Conservation (phyloP, 2,888 invertebrate species). For the Silvanus unidentatus region DNA sequence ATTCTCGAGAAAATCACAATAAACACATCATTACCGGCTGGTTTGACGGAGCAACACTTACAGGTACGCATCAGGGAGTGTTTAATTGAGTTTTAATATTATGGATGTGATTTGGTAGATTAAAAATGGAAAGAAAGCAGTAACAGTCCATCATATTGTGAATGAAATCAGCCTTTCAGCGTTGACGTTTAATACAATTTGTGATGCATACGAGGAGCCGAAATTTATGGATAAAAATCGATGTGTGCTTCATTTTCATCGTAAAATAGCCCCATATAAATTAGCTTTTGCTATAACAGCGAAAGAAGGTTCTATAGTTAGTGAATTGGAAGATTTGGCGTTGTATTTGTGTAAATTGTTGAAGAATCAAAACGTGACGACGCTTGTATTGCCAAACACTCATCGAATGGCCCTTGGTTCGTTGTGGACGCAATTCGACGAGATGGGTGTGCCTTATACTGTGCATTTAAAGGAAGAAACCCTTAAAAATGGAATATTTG, state of each 20-base stretch:
- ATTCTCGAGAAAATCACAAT: slow-evolving; percentile 58
- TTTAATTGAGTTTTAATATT: neutral
- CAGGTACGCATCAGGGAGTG: slow-evolving; percentile 21
- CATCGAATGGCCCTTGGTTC: slow-evolving; percentile 40
- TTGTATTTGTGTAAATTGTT: slow-evolving; percentile 53
- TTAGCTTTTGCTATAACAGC: slow-evolving; percentile 56
- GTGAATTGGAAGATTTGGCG: slow-evolving; percentile 52
- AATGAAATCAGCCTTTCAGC: slow-evolving; percentile 50
- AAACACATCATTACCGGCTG: slow-evolving; percentile 26
- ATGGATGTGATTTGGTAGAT: slow-evolving; percentile 33
- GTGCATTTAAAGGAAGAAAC: slow-evolving; percentile 63
- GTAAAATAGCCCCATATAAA: slow-evolving; percentile 72
- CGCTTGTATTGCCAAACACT: slow-evolving; percentile 38
- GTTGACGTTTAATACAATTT: slow-evolving; percentile 52
- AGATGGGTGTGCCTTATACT: slow-evolving; percentile 67
- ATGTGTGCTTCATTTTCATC: slow-evolving; percentile 62
- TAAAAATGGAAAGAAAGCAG: slow-evolving; percentile 40
- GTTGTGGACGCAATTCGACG: slow-evolving; percentile 51
- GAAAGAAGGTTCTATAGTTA: slow-evolving; percentile 8
- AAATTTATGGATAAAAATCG: slow-evolving; percentile 47
- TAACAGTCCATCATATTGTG: slow-evolving; percentile 42
- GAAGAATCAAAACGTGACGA: slow-evolving; percentile 44
- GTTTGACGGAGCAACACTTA: slow-evolving; percentile 25
- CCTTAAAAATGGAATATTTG: slow-evolving; percentile 64
- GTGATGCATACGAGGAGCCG: slow-evolving; percentile 54